Conservation (phyloP, 2,888 invertebrate genomes). For the Limnephilus lunatus region DNA sequence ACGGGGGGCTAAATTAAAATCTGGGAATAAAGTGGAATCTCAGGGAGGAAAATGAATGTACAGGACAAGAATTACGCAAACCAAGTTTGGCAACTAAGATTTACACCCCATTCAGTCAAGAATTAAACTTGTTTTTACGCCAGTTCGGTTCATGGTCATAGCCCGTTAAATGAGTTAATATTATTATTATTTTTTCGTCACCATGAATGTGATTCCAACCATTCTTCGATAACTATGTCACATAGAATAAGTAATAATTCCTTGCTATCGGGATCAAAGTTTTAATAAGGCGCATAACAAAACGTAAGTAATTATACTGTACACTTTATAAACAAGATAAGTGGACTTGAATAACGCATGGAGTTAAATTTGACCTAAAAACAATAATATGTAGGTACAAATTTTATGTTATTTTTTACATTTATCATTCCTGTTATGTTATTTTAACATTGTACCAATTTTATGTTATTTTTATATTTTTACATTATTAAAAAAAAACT, state of each 20-base stretch:
- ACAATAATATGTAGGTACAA: neutral
- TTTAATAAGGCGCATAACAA: neutral
- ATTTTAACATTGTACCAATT: neutral
- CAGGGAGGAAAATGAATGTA: slow-evolving; percentile 35
- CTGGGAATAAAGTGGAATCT: slow-evolving; percentile 47
- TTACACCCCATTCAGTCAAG: neutral
- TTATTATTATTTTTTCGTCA: neutral
- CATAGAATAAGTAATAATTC: neutral
- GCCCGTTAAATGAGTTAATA: neutral
- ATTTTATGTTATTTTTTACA: no score
- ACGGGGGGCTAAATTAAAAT: slow-evolving; percentile 47
- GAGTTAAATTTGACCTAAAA: neutral
- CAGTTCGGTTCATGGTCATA: neutral
- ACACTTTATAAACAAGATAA: neutral
- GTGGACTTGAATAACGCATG: slow-evolving; percentile 18
- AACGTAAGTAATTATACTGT: neutral
- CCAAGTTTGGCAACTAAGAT: slow-evolving; percentile 41
- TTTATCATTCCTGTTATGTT: neutral
- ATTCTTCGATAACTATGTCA: neutral
- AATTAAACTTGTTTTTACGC: neutral
- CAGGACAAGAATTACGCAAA: slow-evolving; percentile 42
- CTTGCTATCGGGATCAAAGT: neutral
- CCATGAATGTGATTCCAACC: neutral
- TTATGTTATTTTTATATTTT: no score
- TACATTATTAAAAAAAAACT: no score